A percentile compares a stretch with the other conserved stretches of the same genome.
Evolutionary conservation across 2,113 vertebrate genomes (phyloP).

Genomic region (Dicerorhinus sumatrensis): DNA sequence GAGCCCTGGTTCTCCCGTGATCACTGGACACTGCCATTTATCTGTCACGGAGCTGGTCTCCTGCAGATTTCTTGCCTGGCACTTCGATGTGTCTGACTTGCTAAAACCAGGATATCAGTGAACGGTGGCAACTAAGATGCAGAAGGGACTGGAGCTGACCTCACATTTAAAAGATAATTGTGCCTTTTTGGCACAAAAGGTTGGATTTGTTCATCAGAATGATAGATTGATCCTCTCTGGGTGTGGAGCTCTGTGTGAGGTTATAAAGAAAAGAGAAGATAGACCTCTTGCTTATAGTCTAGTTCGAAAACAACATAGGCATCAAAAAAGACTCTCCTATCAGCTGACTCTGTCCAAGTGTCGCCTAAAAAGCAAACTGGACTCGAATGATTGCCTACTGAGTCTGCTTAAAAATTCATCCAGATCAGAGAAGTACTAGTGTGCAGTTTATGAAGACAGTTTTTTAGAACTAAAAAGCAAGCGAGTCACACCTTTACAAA

Average conservation of each 20-base stretch:
- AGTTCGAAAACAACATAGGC: neutral
- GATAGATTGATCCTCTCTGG: neutral
- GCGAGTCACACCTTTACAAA: neutral
- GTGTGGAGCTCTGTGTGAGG: neutral
- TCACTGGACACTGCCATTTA: constrained; percentile 32
- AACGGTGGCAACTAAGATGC: neutral
- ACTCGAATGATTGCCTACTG: neutral
- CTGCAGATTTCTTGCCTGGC: constrained; percentile 43
- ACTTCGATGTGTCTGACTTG: neutral
- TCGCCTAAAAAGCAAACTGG: neutral
- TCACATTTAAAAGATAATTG: constrained; percentile 39
- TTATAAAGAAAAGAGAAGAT: neutral
- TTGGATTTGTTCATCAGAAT: constrained; percentile 54
- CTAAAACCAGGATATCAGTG: constrained; percentile 21
- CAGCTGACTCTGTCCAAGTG: neutral
- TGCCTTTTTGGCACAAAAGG: constrained; percentile 27
- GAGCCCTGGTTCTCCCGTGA: neutral
- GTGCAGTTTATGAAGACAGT: constrained; percentile 8
- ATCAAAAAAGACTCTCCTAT: neutral
- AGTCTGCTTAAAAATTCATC: constrained; percentile 39
- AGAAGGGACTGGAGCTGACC: constrained; percentile 20
- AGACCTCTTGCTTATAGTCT: neutral
- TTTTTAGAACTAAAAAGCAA: constrained; percentile 14
- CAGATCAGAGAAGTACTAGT: neutral
- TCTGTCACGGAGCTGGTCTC: constrained; percentile 48